Evolutionary conservation across 2,797 vertebrate species (phyloP).

Genomic region (Limnodromus scolopaceus): DNA sequence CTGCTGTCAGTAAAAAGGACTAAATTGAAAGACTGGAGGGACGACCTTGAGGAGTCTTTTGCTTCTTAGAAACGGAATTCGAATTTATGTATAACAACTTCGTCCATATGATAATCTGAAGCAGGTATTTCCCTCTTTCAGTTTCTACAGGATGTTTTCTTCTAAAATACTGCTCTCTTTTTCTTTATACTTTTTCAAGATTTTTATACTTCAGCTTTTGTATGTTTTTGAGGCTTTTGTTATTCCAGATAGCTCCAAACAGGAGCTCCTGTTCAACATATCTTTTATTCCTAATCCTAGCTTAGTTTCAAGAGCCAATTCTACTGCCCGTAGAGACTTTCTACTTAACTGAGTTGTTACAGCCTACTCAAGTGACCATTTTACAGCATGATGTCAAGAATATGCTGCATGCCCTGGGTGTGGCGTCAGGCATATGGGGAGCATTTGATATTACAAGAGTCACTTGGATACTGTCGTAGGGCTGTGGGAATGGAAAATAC

Average conservation of each 20-base stretch:
- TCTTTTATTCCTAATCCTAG: neutral
- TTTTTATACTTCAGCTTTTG: neutral
- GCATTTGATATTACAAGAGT: neutral
- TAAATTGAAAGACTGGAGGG: neutral
- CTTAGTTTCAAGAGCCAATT: neutral
- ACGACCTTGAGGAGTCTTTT: neutral
- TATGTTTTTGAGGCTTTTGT: neutral
- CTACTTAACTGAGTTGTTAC: neutral
- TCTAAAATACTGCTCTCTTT: neutral
- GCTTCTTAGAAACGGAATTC: neutral
- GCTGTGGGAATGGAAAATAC: constrained; percentile 16
- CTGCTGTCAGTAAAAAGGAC: neutral
- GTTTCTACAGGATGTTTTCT: neutral
- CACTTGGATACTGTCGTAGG: neutral
- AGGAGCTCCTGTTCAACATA: neutral
- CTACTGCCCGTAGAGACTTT: fast-evolving
- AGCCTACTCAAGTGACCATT: neutral
- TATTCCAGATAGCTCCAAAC: neutral
- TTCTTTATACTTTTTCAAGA: neutral
- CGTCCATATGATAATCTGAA: neutral
- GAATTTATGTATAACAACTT: neutral
- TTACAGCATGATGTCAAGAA: neutral
- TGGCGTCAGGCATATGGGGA: neutral
- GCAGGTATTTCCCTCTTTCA: neutral
- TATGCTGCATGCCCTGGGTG: neutral